These are phyloP conservation scores for Salvelinus alpinus DNA, from an alignment of 2,113 vertebrate species.

Conservation along the genomic window DNA sequence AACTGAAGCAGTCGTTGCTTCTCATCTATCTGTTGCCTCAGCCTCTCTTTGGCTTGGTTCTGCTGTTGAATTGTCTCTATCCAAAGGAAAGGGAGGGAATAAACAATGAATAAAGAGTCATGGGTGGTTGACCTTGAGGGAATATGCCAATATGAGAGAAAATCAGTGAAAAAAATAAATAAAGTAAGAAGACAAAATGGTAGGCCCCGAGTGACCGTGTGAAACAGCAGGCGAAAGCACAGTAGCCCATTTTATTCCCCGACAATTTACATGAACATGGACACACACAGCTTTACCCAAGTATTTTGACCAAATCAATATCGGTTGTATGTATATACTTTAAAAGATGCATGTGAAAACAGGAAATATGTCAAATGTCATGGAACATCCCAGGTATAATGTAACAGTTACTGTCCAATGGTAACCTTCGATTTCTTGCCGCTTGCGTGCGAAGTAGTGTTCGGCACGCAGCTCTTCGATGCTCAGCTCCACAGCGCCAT, in stretches of 20 bases:
- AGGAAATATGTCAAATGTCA: not conserved
- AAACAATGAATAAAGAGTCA: not conserved
- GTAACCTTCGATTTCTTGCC: constrained; percentile 66
- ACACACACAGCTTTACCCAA: no score
- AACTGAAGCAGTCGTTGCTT: constrained; percentile 29
- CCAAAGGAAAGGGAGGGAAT: not conserved
- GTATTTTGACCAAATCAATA: not conserved
- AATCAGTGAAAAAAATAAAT: not conserved
- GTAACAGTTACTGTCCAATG: not conserved
- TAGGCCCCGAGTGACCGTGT: not conserved
- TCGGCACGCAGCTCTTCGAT: constrained; percentile 84
- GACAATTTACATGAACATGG: no score
- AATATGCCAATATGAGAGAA: not conserved
- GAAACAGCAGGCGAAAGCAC: not conserved
- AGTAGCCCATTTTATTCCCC: not conserved
- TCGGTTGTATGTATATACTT: not conserved
- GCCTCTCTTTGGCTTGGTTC: constrained; percentile 30
- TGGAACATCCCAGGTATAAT: not conserved
- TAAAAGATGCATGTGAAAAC: not conserved
- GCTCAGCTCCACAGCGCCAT: constrained; percentile 78
- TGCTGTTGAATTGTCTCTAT: constrained; percentile 37
- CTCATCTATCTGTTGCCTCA: constrained; percentile 44
- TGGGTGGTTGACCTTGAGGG: not conserved
- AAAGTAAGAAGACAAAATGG: not conserved
- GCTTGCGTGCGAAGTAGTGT: constrained; percentile 74